A percentile compares a stretch with the other conserved stretches of the same genome.
Evolutionary conservation across 2,113 vertebrate genomes (phyloP).

Genomic region (Plestiodon gilberti): DNA sequence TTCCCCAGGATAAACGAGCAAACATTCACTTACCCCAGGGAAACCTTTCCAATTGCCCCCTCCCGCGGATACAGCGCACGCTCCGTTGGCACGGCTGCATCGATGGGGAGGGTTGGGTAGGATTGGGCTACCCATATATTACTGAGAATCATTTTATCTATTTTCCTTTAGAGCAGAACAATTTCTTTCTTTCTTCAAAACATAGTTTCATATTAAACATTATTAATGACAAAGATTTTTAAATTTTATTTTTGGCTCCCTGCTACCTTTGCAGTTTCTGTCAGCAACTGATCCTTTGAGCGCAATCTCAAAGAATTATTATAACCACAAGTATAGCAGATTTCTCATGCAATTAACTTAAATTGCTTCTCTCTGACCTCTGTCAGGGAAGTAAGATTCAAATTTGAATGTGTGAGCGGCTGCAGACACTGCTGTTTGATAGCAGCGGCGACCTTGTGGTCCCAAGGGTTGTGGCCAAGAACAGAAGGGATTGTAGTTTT

Average conservation of each 20-base stretch:
- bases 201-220: neutral
- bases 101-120: too few species aligned
- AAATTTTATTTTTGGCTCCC: slow-evolving; percentile 11
- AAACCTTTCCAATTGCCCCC: too few species aligned
- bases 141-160: neutral
- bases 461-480: slow-evolving; percentile 70
- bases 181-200: neutral
- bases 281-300: slow-evolving; percentile 65
- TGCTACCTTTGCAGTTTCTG: slow-evolving; percentile 48
- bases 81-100: too few species aligned
- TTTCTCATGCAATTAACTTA: slow-evolving; percentile 81
- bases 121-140: too few species aligned
- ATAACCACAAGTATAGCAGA: slow-evolving; percentile 76
- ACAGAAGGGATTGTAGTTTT: slow-evolving; percentile 65
- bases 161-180: neutral
- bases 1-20: too few species aligned
- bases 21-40: too few species aligned
- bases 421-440: slow-evolving; percentile 70
- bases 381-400: slow-evolving; percentile 73
- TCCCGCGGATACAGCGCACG: too few species aligned
- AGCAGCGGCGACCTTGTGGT: slow-evolving; percentile 72
- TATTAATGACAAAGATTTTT: neutral
- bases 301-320: slow-evolving; percentile 69
- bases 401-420: slow-evolving; percentile 69
- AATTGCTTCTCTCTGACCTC: slow-evolving; percentile 75